Evolutionary conservation across 2,113 vertebrate species (phyloP), one percentile per base, ranked within the genome.

Genomic region (Cettia cetti): DNA sequence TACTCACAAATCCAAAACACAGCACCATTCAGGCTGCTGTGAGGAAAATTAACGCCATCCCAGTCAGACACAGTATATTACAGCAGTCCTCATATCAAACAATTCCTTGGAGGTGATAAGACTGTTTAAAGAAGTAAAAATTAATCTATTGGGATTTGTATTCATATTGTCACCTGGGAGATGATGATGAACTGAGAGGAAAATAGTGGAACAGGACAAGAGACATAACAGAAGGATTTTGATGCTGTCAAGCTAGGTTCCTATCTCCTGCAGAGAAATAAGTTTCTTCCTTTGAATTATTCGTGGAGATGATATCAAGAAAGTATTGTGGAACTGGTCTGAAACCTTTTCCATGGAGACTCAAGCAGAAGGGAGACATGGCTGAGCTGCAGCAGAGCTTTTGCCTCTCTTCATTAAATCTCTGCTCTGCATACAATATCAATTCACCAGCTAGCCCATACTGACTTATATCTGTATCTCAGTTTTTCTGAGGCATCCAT

Each of bases 21-120:
- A 63, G 28, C 12, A 68, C 7, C 11, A 40, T 68, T 63, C 0
- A 0, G 22, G 20, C 28, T 83, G 20, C 59, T 64, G 10, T n/a
- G 49, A 64, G 50, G 28, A 77, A 82, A 89, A 77, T 14, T 45
- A 86, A 31, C 40, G 33, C 15, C 26, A 71, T 12, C 15, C 15
- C 40, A 68, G 22, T 4, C 30, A 85, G 47, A 71, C 2, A 3
- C 3, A 63, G 17, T 31, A 64, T 39, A 44, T 81, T 56, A 63
- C 28, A 78, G 11, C 11, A 75, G 20, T 84, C 19, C 71, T 89
- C n/a, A 37, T 49, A 54, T 40, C 1, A 1, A 49, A 86, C 9
- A 44, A 4, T 40, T 79, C 12, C 37, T 22, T 16, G 63, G 31
- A 82, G 14, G 4, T 53, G 42, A 89, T 75, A 30, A 64, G 14